Conservation (phyloP, 2,888 invertebrate species). For the Chymomyza fuscimana region DNA sequence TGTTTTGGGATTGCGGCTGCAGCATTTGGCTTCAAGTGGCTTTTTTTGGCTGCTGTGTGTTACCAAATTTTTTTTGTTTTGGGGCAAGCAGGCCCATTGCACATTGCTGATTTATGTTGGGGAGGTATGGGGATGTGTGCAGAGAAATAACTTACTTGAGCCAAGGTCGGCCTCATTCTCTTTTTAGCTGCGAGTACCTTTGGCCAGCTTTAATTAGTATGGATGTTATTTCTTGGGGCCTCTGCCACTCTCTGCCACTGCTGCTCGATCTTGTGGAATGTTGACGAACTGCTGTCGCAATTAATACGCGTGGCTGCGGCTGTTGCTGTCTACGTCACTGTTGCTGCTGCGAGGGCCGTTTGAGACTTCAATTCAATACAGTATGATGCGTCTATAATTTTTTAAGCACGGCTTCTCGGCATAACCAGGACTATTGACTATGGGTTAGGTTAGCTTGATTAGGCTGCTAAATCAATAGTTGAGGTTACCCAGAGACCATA, state of each 20-base stretch:
- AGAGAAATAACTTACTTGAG: not conserved
- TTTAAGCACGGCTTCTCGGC: too few relatives aligned
- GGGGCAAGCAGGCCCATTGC: not conserved
- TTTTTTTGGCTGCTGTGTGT: not conserved
- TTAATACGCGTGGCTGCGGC: constrained; percentile 66
- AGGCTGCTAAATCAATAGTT: too few relatives aligned
- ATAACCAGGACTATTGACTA: too few relatives aligned
- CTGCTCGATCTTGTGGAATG: constrained; percentile 51
- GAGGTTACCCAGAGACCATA: too few relatives aligned
- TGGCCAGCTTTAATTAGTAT: not conserved
- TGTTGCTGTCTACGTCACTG: constrained; percentile 25
- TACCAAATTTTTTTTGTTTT: too few relatives aligned
- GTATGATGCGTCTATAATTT: too few relatives aligned
- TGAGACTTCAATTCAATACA: not conserved
- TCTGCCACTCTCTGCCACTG: not conserved
- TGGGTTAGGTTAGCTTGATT: too few relatives aligned
- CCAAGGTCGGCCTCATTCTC: not conserved
- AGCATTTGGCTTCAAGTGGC: constrained; percentile 7
- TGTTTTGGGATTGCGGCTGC: constrained; percentile 2
- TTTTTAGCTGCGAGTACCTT: not conserved
- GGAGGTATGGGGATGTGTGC: not conserved
- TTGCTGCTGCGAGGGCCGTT: constrained; percentile 12
- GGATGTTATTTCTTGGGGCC: not conserved
- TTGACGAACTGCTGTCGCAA: constrained; percentile 71
- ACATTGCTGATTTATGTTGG: not conserved